Evolutionary conservation across 2,797 vertebrate species (phyloP).

Genomic region (Rhinophrynus dorsalis): DNA sequence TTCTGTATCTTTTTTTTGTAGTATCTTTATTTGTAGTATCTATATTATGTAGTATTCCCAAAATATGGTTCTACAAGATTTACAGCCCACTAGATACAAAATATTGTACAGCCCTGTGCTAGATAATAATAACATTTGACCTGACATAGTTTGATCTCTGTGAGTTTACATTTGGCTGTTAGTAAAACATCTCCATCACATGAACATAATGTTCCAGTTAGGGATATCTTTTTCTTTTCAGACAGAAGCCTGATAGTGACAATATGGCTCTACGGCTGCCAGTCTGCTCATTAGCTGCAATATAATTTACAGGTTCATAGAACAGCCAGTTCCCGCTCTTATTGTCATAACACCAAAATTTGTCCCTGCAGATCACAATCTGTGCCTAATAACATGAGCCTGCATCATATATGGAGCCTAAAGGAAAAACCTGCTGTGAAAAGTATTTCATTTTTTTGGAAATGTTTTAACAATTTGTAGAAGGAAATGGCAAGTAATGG

Average conservation of each 20-base stretch:
- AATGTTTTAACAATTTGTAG: slow-evolving; percentile 69
- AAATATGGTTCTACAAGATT: too few relatives aligned
- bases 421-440: slow-evolving; percentile 66
- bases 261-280: background rate
- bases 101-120: too few relatives aligned
- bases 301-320: slow-evolving; percentile 4
- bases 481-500: slow-evolving; percentile 62
- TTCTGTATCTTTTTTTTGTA: too few relatives aligned
- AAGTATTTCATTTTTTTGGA: slow-evolving; percentile 67
- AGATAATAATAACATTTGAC: too few relatives aligned
- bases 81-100: too few relatives aligned
- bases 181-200: slow-evolving; percentile 2
- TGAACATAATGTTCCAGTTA: slow-evolving; percentile 12
- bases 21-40: too few relatives aligned
- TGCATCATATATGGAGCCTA: slow-evolving; percentile 50
- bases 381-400: slow-evolving; percentile 20
- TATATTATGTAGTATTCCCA: too few relatives aligned
- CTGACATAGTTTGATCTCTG: too few relatives aligned
- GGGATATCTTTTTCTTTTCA: background rate
- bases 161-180: too few relatives aligned
- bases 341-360: slow-evolving; percentile 14
- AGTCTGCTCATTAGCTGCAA: slow-evolving; percentile 6
- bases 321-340: background rate
- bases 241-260: too few relatives aligned
- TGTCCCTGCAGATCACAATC: slow-evolving; percentile 1